phyloP scores from a whole-genome alignment of 2,888 invertebrate genomes.

The Alviniconcha strummeri region DNA sequence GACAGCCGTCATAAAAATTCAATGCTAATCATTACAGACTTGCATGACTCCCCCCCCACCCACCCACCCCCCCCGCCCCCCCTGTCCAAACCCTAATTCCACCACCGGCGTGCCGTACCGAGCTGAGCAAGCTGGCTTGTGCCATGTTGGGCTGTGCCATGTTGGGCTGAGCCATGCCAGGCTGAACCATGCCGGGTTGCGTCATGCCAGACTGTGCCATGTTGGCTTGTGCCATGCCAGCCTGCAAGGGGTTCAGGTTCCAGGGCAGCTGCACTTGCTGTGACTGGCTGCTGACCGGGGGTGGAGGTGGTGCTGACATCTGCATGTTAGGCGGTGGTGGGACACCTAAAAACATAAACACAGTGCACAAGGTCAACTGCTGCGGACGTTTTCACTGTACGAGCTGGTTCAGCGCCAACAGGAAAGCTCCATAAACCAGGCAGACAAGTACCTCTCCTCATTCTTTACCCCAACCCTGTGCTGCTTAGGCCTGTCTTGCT shows the following conservation, averaged over 20 bases:
- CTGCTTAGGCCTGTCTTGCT: too few relatives aligned
- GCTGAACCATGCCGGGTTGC: conserved; percentile 12
- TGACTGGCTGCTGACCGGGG: conserved; percentile 61
- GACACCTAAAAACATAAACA: conserved; percentile 40
- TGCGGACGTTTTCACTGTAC: too few relatives aligned
- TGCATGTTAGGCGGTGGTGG: conserved; percentile 76
- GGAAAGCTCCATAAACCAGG: too few relatives aligned
- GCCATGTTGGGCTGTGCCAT: conserved; percentile 15
- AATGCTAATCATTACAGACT: too few relatives aligned
- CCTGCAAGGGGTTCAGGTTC: conserved; percentile 32
- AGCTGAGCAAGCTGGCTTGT: conserved; percentile 6
- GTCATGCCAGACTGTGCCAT: conserved; percentile 9
- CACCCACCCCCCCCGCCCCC: too few relatives aligned
- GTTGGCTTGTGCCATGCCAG: background rate
- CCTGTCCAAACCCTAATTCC: too few relatives aligned
- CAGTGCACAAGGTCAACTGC: too few relatives aligned
- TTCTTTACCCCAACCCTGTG: too few relatives aligned
- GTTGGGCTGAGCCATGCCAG: background rate
- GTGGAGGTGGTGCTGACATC: conserved; percentile 68
- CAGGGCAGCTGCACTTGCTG: conserved; percentile 42
- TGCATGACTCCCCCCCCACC: too few relatives aligned
- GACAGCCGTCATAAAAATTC: too few relatives aligned
- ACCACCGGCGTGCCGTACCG: background rate
- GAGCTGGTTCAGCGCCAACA: too few relatives aligned
- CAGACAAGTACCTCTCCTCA: too few relatives aligned